These are phyloP conservation scores for Baryphthengus martii DNA, from an alignment of 2,113 vertebrate genomes.

Conservation along the genomic window DNA sequence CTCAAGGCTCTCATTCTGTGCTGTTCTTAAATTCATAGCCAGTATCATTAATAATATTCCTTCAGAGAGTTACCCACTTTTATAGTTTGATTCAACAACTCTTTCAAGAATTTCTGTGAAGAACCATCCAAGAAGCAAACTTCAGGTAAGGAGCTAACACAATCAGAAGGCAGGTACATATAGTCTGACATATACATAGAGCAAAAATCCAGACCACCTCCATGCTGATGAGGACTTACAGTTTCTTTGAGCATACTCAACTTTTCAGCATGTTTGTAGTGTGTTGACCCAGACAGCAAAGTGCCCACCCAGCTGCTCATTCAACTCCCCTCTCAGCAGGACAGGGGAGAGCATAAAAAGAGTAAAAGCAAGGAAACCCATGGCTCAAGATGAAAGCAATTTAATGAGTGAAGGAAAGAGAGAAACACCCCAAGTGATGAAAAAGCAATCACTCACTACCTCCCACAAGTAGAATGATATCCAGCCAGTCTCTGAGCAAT, in stretches of 20 bases:
- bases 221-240: neutral
- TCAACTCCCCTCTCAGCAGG: neutral
- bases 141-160: neutral
- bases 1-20: neutral
- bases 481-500: neutral
- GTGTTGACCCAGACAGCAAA: neutral
- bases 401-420: neutral
- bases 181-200: rapidly evolving
- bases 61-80: neutral
- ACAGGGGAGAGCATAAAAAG: neutral
- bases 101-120: neutral
- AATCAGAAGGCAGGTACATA: neutral
- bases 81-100: neutral
- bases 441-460: neutral
- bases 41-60: neutral
- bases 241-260: neutral
- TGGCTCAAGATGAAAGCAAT: neutral
- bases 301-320: rapidly evolving
- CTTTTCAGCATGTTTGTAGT: rapidly evolving
- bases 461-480: neutral
- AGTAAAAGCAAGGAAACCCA: neutral
- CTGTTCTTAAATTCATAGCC: neutral
- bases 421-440: neutral
- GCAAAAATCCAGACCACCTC: neutral
- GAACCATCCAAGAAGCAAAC: neutral